A percentile compares a stretch with the other conserved stretches of the same genome.
Evolutionary conservation across 1,140 invertebrate genomes (phyloP).

Genomic region (Psix sp.): DNA sequence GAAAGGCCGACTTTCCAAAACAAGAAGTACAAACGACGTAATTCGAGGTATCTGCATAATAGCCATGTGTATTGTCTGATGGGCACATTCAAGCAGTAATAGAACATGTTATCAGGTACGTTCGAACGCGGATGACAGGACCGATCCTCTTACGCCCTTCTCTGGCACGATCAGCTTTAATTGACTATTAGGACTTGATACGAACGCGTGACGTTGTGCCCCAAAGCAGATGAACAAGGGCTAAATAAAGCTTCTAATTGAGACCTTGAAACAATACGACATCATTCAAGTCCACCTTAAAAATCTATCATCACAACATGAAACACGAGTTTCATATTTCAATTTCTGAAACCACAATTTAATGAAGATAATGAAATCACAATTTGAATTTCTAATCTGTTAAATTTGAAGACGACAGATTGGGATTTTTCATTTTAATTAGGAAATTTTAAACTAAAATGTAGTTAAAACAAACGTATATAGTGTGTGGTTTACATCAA

Average conservation of each 20-base stretch:
- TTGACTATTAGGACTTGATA: slow-evolving; percentile 42
- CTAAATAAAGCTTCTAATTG: slow-evolving; percentile 30
- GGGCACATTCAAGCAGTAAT: slow-evolving; percentile 39
- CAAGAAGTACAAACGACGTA: slow-evolving; percentile 45
- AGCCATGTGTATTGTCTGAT: slow-evolving; percentile 21
- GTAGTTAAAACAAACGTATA: too few relatives aligned
- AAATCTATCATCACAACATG: too few relatives aligned
- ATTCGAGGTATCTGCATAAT: slow-evolving; percentile 50
- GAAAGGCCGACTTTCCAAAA: slow-evolving; percentile 24
- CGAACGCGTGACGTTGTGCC: slow-evolving; percentile 8
- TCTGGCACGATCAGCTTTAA: slow-evolving; percentile 30
- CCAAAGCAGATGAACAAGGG: slow-evolving; percentile 9
- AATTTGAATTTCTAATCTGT: too few relatives aligned
- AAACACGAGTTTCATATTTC: too few relatives aligned
- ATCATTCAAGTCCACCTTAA: too few relatives aligned
- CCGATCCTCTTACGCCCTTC: slow-evolving; percentile 40
- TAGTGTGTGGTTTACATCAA: too few relatives aligned
- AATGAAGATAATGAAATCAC: too few relatives aligned
- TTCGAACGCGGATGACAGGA: slow-evolving; percentile 41
- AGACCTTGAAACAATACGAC: slow-evolving; percentile 42
- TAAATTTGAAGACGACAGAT: too few relatives aligned
- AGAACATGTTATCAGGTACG: slow-evolving; percentile 50
- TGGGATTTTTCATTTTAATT: too few relatives aligned
- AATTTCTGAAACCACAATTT: too few relatives aligned
- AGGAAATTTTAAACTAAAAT: too few relatives aligned